phyloP scores from a whole-genome alignment of 2,113 vertebrate species.

The Smithornis capensis region DNA sequence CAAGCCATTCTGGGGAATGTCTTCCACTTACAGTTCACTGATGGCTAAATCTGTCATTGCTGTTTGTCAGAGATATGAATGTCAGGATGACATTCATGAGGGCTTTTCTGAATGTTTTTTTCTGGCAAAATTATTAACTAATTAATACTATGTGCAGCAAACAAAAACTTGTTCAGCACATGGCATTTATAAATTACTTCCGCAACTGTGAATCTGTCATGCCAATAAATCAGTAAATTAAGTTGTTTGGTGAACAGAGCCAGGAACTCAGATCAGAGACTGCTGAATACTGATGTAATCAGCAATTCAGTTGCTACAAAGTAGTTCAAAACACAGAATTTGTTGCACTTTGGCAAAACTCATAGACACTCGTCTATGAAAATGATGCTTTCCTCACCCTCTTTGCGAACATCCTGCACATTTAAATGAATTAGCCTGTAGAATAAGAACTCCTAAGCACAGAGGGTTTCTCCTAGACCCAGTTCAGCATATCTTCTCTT shows the following conservation, averaged over 20 bases:
- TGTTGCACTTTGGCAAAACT: background rate
- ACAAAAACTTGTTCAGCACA: conserved; percentile 13
- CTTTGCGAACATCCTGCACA: background rate
- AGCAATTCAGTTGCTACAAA: background rate
- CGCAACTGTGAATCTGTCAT: background rate
- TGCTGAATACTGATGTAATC: conserved; percentile 9
- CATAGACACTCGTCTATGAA: background rate
- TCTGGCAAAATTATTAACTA: background rate
- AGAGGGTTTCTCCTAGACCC: background rate
- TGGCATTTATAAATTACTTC: conserved; percentile 30
- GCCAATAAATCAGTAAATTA: conserved; percentile 27
- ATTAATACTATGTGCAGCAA: conserved; percentile 12
- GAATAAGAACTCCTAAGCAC: background rate
- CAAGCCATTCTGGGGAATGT: background rate
- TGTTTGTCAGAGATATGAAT: background rate
- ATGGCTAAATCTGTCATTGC: background rate
- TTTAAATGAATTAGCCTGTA: background rate
- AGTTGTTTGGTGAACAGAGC: conserved; percentile 28
- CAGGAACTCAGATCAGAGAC: conserved; percentile 14
- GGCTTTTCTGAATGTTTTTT: background rate
- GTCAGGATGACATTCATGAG: background rate
- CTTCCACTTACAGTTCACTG: background rate
- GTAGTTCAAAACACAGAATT: background rate
- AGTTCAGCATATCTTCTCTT: background rate
- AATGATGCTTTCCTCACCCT: background rate